phyloP scores from a whole-genome alignment of 2,888 invertebrate species.

The Phlogophora meticulosa region DNA sequence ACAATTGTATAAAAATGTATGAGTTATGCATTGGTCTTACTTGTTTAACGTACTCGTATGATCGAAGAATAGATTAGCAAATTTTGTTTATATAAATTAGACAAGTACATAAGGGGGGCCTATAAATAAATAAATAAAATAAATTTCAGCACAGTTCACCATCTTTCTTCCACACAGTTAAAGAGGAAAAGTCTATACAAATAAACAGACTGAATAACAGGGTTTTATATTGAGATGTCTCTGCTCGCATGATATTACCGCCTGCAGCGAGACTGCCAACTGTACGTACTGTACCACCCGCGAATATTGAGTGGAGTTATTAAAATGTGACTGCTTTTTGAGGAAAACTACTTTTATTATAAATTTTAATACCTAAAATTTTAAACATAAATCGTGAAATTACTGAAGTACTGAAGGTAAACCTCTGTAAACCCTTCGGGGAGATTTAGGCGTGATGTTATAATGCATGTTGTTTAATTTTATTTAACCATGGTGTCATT shows the following conservation, averaged over 20 bases:
- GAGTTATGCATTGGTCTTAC: too few species aligned
- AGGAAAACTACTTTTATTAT: neutral
- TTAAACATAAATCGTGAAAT: too few species aligned
- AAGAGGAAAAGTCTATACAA: constrained; percentile 26
- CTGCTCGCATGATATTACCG: constrained; percentile 49
- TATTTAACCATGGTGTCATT: neutral
- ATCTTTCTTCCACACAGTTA: constrained; percentile 6
- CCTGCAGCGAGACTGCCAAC: constrained; percentile 38
- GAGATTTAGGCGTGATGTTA: too few species aligned
- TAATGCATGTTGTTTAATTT: too few species aligned
- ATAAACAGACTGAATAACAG: constrained; percentile 27
- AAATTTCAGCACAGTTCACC: neutral
- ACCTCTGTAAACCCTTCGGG: too few species aligned
- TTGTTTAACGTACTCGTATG: too few species aligned
- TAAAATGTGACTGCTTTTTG: constrained; percentile 43
- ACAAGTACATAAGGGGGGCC: too few species aligned
- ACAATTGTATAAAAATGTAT: too few species aligned
- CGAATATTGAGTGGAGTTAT: constrained; percentile 50
- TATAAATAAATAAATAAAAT: too few species aligned
- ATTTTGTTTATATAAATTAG: too few species aligned
- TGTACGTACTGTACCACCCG: constrained; percentile 6
- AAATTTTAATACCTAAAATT: neutral
- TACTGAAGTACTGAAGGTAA: too few species aligned
- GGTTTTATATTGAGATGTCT: constrained; percentile 42
- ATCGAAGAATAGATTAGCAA: too few species aligned